A percentile compares a stretch with the other conserved stretches of the same genome.
These are phyloP conservation scores for Thyatira batis DNA, from an alignment of 2,888 invertebrate genomes.

Conservation along the genomic window DNA sequence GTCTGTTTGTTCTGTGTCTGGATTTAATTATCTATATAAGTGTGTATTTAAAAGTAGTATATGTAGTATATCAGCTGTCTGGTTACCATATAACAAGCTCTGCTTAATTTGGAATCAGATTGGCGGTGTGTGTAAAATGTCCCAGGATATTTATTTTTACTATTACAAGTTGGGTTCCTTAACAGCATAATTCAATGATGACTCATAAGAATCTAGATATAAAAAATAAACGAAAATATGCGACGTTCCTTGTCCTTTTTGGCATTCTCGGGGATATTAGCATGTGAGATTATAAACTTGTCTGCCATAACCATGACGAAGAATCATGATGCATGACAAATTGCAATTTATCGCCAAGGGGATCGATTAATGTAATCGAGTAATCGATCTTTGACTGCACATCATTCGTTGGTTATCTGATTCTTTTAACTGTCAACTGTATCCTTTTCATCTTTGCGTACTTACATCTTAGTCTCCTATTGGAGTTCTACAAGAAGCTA, in stretches of 20 bases:
- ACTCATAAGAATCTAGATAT: background rate
- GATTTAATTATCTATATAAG: too few relatives aligned
- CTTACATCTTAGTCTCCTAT: too few relatives aligned
- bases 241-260: background rate
- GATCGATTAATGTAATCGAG: background rate
- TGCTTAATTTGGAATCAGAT: background rate
- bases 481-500: too few relatives aligned
- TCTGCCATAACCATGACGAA: background rate
- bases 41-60: too few relatives aligned
- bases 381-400: background rate
- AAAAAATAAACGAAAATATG: background rate
- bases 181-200: too few relatives aligned
- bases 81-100: background rate
- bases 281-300: background rate
- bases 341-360: conserved; percentile 1
- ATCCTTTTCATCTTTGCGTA: background rate
- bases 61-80: too few relatives aligned
- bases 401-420: conserved; percentile 1
- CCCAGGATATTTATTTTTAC: too few relatives aligned
- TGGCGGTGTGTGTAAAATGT: too few relatives aligned
- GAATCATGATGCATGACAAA: conserved; percentile 2
- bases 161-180: too few relatives aligned
- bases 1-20: too few relatives aligned
- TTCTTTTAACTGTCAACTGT: background rate
- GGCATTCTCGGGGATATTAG: background rate